Conservation (phyloP, 2,113 vertebrate species). For the Formicarius rufipectus region DNA sequence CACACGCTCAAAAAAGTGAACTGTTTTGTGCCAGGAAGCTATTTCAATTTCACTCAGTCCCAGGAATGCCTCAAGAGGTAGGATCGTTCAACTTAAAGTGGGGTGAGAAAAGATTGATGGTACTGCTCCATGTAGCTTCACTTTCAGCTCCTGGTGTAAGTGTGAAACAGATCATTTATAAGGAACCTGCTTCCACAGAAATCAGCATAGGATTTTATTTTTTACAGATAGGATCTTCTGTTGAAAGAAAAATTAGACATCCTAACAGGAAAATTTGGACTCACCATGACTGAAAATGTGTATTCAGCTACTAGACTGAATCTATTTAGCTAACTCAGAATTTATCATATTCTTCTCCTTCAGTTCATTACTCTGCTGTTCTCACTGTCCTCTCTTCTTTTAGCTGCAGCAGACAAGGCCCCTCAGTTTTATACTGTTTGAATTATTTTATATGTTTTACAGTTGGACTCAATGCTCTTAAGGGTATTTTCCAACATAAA, state of each 20-base stretch:
- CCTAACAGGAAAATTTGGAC: background rate
- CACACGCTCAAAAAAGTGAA: background rate
- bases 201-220: background rate
- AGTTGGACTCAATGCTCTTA: accelerated
- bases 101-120: background rate
- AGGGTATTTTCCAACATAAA: background rate
- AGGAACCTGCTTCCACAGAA: background rate
- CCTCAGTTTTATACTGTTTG: background rate
- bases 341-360: background rate
- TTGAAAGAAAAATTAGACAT: background rate
- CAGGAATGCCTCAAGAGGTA: background rate
- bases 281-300: background rate
- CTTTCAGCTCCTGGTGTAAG: background rate
- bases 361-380: background rate
- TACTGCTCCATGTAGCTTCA: background rate
- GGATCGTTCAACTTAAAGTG: background rate
- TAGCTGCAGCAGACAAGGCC: background rate
- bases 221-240: background rate
- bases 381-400: background rate
- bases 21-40: background rate
- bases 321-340: background rate
- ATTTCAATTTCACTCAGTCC: background rate
- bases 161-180: background rate
- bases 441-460: background rate
- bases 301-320: background rate